Evolutionary conservation across 2,113 vertebrate species (phyloP), one percentile per base, ranked within the genome.

Genomic region (Pavo muticus): DNA sequence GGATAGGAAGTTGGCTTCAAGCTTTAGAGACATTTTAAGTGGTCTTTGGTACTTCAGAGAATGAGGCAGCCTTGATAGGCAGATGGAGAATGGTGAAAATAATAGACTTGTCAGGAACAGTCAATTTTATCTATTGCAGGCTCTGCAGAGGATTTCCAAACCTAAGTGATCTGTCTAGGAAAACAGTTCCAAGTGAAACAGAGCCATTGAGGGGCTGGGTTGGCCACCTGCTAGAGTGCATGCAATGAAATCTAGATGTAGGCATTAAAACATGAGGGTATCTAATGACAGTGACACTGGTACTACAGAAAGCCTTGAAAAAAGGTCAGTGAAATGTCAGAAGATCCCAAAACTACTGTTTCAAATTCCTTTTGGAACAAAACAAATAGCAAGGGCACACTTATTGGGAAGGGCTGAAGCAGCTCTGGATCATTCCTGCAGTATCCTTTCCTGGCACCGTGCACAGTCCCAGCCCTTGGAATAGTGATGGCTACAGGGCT

Each of bases 51-150:
- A 71, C 60, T 78, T 90, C 25, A 52, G 79, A 94, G 87, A 88
- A 87, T 69, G 37, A 94, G 59, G 67, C 84, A 65, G 77, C 84
- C 87, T 87, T 84, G 54, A n/a, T 92, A 87, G 84, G 87, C 93
- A 96, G 93, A 91, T 93, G 91, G 92, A 93, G 87, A 82, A 61
- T 56, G 84, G 80, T 89, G 84, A 91, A 91, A 95, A 94, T 82
- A 61, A 71, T 87, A 95, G 94, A 61, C 67, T 89, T 92, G 86
- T 95, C 86, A 84, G 73, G 88, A 95, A 64, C 76, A 95, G 83
- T 88, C 73, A 74, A 59, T 78, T 88, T 78, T 92, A 24, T 77
- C 57, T 84, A 61, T 63, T 88, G 69, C 65, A 76, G 84, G 73
- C 47, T 94, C 77, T 92, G 61, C 72, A 75, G 61, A 88, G 52